These are phyloP conservation scores for Camelus bactrianus DNA, from an alignment of 2,113 vertebrate genomes.

Conservation along the genomic window DNA sequence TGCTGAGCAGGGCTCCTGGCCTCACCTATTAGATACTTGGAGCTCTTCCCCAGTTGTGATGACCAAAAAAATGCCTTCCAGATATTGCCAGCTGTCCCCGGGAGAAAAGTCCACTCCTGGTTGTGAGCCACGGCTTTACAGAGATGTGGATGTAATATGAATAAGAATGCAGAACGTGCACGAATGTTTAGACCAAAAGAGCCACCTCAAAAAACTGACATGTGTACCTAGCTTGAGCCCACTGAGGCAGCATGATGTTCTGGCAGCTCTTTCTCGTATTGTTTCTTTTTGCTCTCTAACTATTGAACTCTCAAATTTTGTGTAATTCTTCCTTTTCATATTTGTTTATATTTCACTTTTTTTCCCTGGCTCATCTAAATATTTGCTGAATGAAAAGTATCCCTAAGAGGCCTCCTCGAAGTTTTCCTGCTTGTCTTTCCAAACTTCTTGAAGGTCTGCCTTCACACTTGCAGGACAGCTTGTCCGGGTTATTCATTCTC, in stretches of 20 bases:
- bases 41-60: not conserved
- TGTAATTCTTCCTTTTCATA: not conserved
- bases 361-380: not conserved
- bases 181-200: not conserved
- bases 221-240: not conserved
- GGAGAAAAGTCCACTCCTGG: not conserved
- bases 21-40: not conserved
- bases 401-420: not conserved
- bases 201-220: not conserved
- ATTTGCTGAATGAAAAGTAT: not conserved
- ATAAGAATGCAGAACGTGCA: not conserved
- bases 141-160: not conserved
- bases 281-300: not conserved
- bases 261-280: not conserved
- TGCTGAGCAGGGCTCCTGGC: not conserved
- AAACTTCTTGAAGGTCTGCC: not conserved
- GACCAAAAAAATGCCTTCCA: not conserved
- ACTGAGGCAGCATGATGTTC: not conserved
- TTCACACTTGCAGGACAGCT: not conserved
- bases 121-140: not conserved
- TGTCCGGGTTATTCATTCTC: not conserved
- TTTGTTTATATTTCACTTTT: slow-evolving; percentile 2
- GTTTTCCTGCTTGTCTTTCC: not conserved
- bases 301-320: not conserved
- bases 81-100: not conserved